phyloP scores from a whole-genome alignment of 2,797 vertebrate species.

The Phataginus tetradactyla region DNA sequence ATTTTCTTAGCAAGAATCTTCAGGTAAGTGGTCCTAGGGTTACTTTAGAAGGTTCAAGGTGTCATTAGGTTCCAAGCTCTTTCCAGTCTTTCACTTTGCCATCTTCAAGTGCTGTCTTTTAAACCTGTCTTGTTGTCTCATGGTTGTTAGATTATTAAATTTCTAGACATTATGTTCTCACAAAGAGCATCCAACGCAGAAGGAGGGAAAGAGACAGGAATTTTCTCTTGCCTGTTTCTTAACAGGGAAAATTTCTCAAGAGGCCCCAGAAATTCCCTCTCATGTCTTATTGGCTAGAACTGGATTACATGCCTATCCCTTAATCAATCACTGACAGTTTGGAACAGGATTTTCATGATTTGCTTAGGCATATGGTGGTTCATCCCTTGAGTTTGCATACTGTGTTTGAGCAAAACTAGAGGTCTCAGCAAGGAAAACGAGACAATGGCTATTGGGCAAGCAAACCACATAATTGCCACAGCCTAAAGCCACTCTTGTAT shows the following conservation, averaged over 20 bases:
- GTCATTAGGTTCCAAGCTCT: background rate
- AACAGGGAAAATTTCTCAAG: background rate
- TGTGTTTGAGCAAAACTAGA: slow-evolving; percentile 17
- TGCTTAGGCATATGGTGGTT: background rate
- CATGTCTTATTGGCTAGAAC: background rate
- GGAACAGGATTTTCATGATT: background rate
- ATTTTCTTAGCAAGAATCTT: background rate
- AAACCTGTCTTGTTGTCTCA: background rate
- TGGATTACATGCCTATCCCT: background rate
- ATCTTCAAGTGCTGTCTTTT: background rate
- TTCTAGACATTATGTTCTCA: slow-evolving; percentile 2
- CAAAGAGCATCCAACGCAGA: background rate
- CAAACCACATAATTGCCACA: background rate
- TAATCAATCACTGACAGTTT: background rate
- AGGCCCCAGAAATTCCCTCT: background rate
- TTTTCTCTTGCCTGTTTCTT: background rate
- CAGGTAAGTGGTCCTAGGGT: background rate
- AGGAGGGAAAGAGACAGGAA: background rate
- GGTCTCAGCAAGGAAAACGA: background rate
- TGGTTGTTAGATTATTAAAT: background rate
- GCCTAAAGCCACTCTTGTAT: background rate
- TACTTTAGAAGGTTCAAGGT: background rate
- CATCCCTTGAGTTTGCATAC: background rate
- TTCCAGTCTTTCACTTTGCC: background rate
- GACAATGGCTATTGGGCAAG: background rate